Percentiles rank a stretch among this genome's conserved stretches.
phyloP scores from a whole-genome alignment of 2,797 vertebrate species.

The Artibeus jamaicensis region DNA sequence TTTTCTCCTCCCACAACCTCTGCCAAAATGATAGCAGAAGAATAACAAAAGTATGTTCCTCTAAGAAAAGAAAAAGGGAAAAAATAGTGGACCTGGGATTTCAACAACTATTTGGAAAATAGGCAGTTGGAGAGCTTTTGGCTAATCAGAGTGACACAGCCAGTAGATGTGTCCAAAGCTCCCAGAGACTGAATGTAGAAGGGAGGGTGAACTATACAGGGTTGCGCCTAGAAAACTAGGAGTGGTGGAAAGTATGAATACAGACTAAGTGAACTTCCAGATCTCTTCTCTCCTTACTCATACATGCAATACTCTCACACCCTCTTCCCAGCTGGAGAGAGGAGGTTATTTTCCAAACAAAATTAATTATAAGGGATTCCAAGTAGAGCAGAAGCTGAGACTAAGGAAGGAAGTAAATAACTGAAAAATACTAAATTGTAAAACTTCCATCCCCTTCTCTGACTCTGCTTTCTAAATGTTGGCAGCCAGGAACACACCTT shows the following conservation, averaged over 20 bases:
- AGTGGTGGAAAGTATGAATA: background rate
- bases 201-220: background rate
- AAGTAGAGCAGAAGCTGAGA: background rate
- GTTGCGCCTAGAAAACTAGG: background rate
- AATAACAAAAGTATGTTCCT: background rate
- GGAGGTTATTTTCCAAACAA: background rate
- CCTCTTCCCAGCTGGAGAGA: background rate
- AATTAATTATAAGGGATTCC: background rate
- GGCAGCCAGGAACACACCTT: background rate
- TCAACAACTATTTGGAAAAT: background rate
- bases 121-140: background rate
- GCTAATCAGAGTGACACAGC: background rate
- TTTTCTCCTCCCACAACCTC: background rate
- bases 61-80: constrained; percentile 22
- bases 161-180: background rate
- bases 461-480: background rate
- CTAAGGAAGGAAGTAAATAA: background rate
- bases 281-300: background rate
- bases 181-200: background rate
- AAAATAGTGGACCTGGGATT: background rate
- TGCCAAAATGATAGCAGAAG: background rate
- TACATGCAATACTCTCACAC: background rate
- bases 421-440: background rate
- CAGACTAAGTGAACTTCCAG: background rate
- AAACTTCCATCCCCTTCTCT: background rate